These are phyloP conservation scores for Pseudochirops cupreus DNA, from an alignment of 2,797 vertebrate species.

Conservation along the genomic window DNA sequence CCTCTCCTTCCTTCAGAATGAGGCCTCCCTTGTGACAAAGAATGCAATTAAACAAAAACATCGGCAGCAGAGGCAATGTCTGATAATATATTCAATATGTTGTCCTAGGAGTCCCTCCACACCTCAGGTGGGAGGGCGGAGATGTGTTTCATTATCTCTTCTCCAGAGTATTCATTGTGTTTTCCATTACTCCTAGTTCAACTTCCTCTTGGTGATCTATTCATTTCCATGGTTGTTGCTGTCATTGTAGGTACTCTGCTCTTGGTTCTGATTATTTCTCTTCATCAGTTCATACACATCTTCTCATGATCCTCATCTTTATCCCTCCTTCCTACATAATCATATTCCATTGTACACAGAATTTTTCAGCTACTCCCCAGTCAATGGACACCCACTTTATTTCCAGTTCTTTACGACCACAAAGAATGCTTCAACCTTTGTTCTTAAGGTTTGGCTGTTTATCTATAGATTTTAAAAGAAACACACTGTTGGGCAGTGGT, in stretches of 20 bases:
- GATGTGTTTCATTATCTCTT: neutral
- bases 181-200: neutral
- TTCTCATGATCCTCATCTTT: neutral
- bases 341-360: neutral
- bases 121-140: neutral
- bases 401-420: neutral
- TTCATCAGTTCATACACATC: neutral
- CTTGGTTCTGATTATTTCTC: neutral
- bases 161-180: neutral
- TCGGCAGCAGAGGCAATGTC: neutral
- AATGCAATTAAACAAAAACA: neutral
- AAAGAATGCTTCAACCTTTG: neutral
- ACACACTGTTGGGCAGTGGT: neutral
- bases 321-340: neutral
- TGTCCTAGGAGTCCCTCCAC: neutral
- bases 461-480: conserved; percentile 31
- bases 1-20: neutral
- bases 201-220: neutral
- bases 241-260: neutral
- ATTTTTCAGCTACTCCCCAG: neutral
- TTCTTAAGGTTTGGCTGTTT: conserved; percentile 1
- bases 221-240: neutral
- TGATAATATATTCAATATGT: neutral
- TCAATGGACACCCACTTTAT: neutral
- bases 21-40: neutral